Evolutionary conservation across 35 echinoderm and acorn worm species (phyloP).

Genomic region (Holothuria glaberrima): DNA sequence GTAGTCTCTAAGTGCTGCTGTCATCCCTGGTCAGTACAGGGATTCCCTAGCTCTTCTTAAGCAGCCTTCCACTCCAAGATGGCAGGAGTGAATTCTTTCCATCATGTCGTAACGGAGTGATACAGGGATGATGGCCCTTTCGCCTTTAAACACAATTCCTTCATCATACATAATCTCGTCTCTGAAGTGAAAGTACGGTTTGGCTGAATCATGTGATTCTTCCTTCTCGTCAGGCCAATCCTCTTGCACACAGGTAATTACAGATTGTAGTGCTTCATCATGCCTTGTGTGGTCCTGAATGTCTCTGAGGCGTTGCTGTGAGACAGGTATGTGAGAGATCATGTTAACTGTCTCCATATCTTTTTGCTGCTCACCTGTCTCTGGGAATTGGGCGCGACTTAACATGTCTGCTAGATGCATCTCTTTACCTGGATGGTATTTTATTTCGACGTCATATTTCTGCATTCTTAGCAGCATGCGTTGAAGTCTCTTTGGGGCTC

Average conservation of each 20-base stretch:
- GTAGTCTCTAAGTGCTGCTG: too few species aligned
- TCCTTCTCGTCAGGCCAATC: not conserved
- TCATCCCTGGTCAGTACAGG: conserved; percentile 56
- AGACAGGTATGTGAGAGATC: not conserved
- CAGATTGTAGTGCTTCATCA: conserved; percentile 17
- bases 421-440: conserved; percentile 32
- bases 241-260: not conserved
- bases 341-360: conserved; percentile 44
- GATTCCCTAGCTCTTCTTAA: conserved; percentile 48
- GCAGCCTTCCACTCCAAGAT: conserved; percentile 48
- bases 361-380: not conserved
- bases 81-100: conserved; percentile 2
- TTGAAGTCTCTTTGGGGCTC: conserved; percentile 42
- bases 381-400: too few species aligned
- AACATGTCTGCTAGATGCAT: conserved; percentile 21
- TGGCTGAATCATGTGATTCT: not conserved
- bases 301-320: conserved; percentile 5
- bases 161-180: not conserved
- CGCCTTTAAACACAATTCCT: conserved; percentile 12
- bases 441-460: conserved; percentile 57
- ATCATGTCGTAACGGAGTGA: conserved; percentile 20
- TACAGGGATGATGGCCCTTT: conserved; percentile 13
- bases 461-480: conserved; percentile 40
- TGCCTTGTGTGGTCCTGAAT: not conserved
- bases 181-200: conserved; percentile 1